Conservation (phyloP, 1,140 invertebrate species). For the Dendrolimus punctatus region DNA sequence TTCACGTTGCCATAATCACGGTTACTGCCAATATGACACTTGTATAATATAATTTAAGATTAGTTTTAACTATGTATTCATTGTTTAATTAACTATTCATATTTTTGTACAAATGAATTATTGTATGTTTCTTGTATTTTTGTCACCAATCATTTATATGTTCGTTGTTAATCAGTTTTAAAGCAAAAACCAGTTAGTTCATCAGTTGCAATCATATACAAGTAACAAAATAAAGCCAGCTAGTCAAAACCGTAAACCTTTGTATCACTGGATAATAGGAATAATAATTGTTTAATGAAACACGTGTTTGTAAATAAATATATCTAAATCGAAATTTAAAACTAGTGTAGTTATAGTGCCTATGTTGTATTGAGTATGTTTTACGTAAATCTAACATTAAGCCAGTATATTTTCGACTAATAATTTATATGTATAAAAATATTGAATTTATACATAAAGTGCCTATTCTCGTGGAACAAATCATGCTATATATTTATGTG, state of each 20-base stretch:
- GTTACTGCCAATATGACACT: conserved; percentile 66
- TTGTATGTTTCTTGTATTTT: conserved; percentile 8
- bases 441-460: conserved; percentile 26
- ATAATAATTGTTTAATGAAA: neutral
- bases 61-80: conserved; percentile 15
- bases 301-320: neutral
- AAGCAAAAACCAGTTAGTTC: conserved; percentile 12
- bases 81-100: conserved; percentile 29
- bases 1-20: conserved; percentile 65
- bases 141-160: no score
- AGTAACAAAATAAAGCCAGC: conserved; percentile 15
- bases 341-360: neutral
- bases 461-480: conserved; percentile 24
- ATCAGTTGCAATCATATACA: conserved; percentile 11
- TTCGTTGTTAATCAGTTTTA: neutral
- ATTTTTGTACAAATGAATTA: conserved; percentile 52
- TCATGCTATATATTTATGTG: conserved; percentile 36
- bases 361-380: neutral
- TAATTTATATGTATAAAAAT: conserved; percentile 38
- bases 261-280: conserved; percentile 9
- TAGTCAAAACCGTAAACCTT: conserved; percentile 23
- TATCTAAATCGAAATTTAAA: neutral
- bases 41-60: conserved; percentile 47
- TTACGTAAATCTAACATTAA: neutral
- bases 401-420: conserved; percentile 1